Base-by-base conservation (phyloP, 1,140 invertebrate species). In the Orussus abietinus region DNA sequence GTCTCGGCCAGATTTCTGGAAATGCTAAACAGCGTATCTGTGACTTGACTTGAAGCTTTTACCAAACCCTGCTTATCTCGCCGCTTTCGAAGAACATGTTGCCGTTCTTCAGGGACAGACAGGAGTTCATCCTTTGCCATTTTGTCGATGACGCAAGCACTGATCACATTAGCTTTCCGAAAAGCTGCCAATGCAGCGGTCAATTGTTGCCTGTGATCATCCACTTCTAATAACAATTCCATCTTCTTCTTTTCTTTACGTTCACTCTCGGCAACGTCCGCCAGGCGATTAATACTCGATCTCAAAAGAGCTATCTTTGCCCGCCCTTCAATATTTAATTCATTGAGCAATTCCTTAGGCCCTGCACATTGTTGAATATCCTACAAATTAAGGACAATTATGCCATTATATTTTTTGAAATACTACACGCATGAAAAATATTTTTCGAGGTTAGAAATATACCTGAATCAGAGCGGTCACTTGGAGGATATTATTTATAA, bases 1-100 rank as follows among this genome's bases (percentile, higher is more conserved):
- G 92, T 92, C 50, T 88, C 85, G 11, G 88, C 85, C 48, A 97
- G 73, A 64, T 89, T 84, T 42, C 86, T 77, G 48, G 86, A 91
- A 41, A 96, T 86, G 29, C 85, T 82, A 28, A 90, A 64, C 49
- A 96, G 70, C 66, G 85, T 88, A 46, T 94, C 88, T 3, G 92
- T 94, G 0, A 90, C 77, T 59, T 81, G 80, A 47, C 77, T 77
- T 9, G 81, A 84, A 50, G 79, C 76, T 62, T 84, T 82, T 2
- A 80, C 72, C 43, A 85, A 52, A 49, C 72, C 76, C 57, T 81
- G 77, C 57, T 80, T 80, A 45, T 85, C 81, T 31, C 77, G 76
- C 61, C 82, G 82, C 50, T 77, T 79, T 36, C 83, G 72, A 13
- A 86, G 67, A 26, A 76, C 65, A 7, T 80, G 59, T 48, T 75